Conservation (phyloP, 2,113 vertebrate genomes). For the Procavia capensis region DNA sequence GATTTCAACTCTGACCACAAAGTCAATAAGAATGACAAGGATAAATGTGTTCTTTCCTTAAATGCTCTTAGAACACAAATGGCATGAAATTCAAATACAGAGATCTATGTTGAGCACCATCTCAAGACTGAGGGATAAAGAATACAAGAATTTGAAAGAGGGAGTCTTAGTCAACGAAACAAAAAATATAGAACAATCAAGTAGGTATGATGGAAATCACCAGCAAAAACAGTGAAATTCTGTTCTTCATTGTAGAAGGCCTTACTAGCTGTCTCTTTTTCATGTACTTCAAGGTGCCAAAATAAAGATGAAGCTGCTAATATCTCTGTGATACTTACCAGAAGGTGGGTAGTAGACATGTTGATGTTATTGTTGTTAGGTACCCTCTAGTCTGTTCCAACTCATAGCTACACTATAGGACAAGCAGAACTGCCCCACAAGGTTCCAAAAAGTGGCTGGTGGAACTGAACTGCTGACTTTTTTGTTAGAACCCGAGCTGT, state of each 20-base stretch:
- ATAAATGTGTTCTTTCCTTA: slow-evolving; percentile 73
- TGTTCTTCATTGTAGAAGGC: not conserved
- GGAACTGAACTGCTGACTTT: no score
- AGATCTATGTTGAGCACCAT: not conserved
- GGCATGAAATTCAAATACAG: slow-evolving; percentile 11
- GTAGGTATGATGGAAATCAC: not conserved
- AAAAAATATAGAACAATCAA: not conserved
- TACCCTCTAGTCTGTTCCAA: no score
- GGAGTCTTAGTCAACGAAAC: not conserved
- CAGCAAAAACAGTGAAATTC: not conserved
- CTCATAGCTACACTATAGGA: no score
- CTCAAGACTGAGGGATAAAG: not conserved
- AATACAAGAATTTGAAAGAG: not conserved
- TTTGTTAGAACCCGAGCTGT: no score
- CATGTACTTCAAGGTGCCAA: not conserved
- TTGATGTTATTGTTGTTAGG: no score
- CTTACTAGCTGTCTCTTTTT: not conserved
- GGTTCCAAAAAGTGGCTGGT: no score
- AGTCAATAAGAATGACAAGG: slow-evolving; percentile 79
- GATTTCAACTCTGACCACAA: slow-evolving; percentile 74
- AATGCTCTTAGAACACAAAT: slow-evolving; percentile 64
- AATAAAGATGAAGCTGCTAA: not conserved
- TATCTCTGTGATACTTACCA: slow-evolving; percentile 1
- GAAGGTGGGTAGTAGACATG: not conserved
- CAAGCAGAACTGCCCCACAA: no score